These are phyloP conservation scores for Anabacerthia variegaticeps DNA, from an alignment of 2,797 vertebrate species.

Conservation along the genomic window DNA sequence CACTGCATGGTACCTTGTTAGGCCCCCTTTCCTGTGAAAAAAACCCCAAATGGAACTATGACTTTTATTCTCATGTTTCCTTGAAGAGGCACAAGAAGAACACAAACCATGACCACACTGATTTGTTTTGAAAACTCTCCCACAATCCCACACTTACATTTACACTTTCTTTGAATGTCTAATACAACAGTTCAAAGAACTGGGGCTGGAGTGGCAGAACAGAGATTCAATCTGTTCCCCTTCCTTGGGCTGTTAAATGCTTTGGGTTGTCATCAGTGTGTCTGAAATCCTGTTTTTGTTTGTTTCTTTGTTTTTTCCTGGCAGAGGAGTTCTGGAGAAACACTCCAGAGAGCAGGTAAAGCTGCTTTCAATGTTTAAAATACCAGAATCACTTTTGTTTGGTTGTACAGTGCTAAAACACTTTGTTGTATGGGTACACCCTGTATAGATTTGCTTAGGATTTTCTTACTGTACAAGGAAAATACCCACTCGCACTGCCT, in stretches of 20 bases:
- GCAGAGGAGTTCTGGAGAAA: constrained; percentile 70
- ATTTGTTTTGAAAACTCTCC: not conserved
- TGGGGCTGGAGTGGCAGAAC: not conserved
- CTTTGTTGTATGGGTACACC: not conserved
- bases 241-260: not conserved
- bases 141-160: not conserved
- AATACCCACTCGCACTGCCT: not conserved
- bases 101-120: not conserved
- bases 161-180: not conserved
- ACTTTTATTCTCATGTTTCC: not conserved
- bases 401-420: not conserved
- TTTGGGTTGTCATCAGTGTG: not conserved
- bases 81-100: not conserved
- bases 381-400: not conserved
- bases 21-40: not conserved
- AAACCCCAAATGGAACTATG: not conserved
- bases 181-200: not conserved
- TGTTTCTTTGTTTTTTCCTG: not conserved
- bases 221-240: not conserved
- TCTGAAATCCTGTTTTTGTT: not conserved
- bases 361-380: not conserved
- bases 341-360: constrained; percentile 74
- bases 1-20: accelerated
- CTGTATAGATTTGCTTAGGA: not conserved
- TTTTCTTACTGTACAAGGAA: not conserved